A percentile compares a stretch with the other conserved stretches of the same genome.
These are phyloP conservation scores for Melanotaenia trifasciata DNA, from an alignment of 2,797 vertebrate genomes.

Conservation along the genomic window DNA sequence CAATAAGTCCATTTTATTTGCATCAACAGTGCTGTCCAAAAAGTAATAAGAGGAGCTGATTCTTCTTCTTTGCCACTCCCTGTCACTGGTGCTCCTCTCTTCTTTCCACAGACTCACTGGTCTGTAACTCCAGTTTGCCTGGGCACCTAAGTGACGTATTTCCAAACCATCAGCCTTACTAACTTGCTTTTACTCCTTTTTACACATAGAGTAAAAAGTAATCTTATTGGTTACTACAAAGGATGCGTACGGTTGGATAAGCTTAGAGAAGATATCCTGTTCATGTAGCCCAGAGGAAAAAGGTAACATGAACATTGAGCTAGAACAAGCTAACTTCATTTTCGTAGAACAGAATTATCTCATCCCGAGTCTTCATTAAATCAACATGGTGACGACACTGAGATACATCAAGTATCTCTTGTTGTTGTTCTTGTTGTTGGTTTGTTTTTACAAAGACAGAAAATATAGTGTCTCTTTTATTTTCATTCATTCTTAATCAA, in stretches of 20 bases:
- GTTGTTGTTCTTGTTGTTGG: neutral
- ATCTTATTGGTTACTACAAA: conserved; percentile 42
- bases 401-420: neutral
- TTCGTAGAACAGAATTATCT: neutral
- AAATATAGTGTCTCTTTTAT: neutral
- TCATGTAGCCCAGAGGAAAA: conserved; percentile 29
- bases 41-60: conserved; percentile 28
- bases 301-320: neutral
- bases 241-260: conserved; percentile 38
- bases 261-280: conserved; percentile 33
- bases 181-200: conserved; percentile 28
- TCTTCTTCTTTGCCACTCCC: conserved; percentile 25
- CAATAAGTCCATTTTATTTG: conserved; percentile 43
- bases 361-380: neutral
- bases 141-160: conserved; percentile 33
- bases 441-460: neutral
- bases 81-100: conserved; percentile 15
- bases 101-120: conserved; percentile 11
- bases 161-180: conserved; percentile 18
- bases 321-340: conserved; percentile 16
- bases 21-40: conserved; percentile 43
- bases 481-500: neutral
- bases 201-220: conserved; percentile 6
- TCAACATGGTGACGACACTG: neutral
- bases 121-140: conserved; percentile 17